A percentile compares a stretch with the other conserved stretches of the same genome.
Evolutionary conservation across 2,113 vertebrate species (phyloP).

Genomic region (Passer domesticus): DNA sequence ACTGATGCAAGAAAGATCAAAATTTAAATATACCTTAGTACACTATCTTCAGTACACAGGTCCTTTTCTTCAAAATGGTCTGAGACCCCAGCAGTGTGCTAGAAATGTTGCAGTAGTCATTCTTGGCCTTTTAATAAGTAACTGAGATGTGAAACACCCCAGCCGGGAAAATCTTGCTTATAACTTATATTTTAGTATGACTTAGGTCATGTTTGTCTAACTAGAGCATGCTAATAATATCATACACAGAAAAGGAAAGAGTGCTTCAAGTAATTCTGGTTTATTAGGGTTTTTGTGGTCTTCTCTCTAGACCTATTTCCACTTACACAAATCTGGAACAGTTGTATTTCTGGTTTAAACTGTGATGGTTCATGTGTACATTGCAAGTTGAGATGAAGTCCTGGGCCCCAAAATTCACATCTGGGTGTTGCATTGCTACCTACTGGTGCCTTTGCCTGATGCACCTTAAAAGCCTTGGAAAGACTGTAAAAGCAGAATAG

Average conservation of each 20-base stretch:
- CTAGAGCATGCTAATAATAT: neutral
- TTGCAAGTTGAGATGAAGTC: neutral
- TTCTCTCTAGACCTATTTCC: neutral
- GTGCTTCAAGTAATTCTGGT: neutral
- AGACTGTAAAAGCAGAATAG: neutral
- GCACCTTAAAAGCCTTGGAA: neutral
- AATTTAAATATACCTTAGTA: neutral
- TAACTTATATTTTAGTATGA: neutral
- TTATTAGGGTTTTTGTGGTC: neutral
- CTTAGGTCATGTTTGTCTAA: neutral
- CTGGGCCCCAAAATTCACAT: neutral
- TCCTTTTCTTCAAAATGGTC: neutral
- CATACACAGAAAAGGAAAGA: neutral
- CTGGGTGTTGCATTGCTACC: neutral
- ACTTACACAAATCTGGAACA: no score
- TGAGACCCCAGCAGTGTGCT: neutral
- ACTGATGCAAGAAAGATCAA: neutral
- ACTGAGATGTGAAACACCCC: neutral
- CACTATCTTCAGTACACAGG: neutral
- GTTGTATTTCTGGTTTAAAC: neutral
- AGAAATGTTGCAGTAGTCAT: neutral
- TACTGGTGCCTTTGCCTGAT: neutral
- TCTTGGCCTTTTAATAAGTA: neutral
- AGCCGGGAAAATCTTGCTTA: neutral
- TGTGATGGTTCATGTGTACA: neutral